Conservation (phyloP, 2,888 invertebrate species). For the Adela reaumurella region DNA sequence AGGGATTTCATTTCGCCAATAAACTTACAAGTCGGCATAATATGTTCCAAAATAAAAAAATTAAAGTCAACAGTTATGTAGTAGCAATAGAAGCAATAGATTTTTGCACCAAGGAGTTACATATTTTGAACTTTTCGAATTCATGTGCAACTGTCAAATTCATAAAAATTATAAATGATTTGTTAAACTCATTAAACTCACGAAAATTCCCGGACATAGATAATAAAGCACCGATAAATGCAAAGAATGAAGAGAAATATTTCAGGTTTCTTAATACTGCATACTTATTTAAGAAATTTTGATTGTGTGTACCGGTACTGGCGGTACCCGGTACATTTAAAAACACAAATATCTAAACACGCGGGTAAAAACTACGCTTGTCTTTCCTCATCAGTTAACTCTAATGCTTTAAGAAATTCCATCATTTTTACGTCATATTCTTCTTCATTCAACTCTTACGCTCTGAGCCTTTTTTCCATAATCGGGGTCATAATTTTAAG, state of each 20-base stretch:
- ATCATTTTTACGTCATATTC: too few relatives aligned
- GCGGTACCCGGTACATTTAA: background rate
- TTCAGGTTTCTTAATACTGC: background rate
- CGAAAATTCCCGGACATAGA: background rate
- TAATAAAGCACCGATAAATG: constrained; percentile 1
- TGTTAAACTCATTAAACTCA: constrained; percentile 5
- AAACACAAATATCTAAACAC: background rate
- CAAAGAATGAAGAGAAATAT: background rate
- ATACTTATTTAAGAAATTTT: background rate
- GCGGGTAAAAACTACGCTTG: too few relatives aligned
- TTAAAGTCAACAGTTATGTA: constrained; percentile 15
- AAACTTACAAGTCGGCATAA: constrained; percentile 11
- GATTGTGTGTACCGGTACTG: too few relatives aligned
- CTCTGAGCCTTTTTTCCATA: too few relatives aligned
- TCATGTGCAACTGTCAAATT: constrained; percentile 4
- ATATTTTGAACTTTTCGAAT: constrained; percentile 3
- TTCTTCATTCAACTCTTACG: too few relatives aligned
- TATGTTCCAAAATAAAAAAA: constrained; percentile 11
- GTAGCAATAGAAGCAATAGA: constrained; percentile 9
- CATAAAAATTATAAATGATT: constrained; percentile 4
- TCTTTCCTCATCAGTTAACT: too few relatives aligned
- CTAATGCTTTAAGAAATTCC: too few relatives aligned
- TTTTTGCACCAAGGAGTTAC: constrained; percentile 5
- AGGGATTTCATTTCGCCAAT: constrained; percentile 11
- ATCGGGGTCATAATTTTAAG: too few relatives aligned